A percentile compares a stretch with the other conserved stretches of the same genome.
Evolutionary conservation across 2,888 invertebrate genomes (phyloP).

Genomic region (Acrobasis consociella): DNA sequence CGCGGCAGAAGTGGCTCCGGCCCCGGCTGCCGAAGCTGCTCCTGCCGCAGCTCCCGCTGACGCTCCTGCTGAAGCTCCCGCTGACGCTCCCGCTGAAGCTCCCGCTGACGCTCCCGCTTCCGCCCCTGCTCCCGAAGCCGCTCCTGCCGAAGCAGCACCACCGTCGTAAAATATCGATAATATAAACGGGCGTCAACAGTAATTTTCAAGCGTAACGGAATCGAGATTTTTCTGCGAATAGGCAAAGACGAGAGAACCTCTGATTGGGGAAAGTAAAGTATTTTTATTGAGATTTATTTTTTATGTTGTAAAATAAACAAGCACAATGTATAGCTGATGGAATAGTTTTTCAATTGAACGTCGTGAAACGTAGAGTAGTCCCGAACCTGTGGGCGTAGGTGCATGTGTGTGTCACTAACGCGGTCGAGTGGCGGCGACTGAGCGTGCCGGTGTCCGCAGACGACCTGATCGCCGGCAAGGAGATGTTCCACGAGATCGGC

Average conservation of each 20-base stretch:
- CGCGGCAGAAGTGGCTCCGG: constrained; percentile 26
- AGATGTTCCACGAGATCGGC: constrained; percentile 95
- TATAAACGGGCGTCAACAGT: not conserved
- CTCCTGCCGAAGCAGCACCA: constrained; percentile 36
- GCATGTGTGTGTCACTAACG: constrained; percentile 50
- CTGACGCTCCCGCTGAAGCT: constrained; percentile 28
- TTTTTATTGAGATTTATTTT: constrained; percentile 43
- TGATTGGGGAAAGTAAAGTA: not conserved
- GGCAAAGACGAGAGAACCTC: constrained; percentile 1
- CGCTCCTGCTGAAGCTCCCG: constrained; percentile 27
- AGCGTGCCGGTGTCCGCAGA: constrained; percentile 82
- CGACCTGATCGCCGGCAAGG: constrained; percentile 93
- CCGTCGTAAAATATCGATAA: constrained; percentile 32
- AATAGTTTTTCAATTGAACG: constrained; percentile 55
- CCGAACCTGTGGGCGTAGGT: constrained; percentile 32
- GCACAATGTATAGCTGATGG: constrained; percentile 72
- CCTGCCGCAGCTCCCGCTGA: no score
- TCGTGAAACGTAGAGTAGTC: constrained; percentile 28
- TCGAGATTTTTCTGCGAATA: not conserved
- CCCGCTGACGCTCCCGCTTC: constrained; percentile 35
- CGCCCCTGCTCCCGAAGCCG: constrained; percentile 32
- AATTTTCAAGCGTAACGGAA: not conserved
- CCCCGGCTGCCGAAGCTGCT: no score
- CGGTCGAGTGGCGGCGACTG: constrained; percentile 39
- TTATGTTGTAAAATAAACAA: constrained; percentile 60